Evolutionary conservation across 1,140 invertebrate species (phyloP).

Genomic region (Metaphire vulgaris): DNA sequence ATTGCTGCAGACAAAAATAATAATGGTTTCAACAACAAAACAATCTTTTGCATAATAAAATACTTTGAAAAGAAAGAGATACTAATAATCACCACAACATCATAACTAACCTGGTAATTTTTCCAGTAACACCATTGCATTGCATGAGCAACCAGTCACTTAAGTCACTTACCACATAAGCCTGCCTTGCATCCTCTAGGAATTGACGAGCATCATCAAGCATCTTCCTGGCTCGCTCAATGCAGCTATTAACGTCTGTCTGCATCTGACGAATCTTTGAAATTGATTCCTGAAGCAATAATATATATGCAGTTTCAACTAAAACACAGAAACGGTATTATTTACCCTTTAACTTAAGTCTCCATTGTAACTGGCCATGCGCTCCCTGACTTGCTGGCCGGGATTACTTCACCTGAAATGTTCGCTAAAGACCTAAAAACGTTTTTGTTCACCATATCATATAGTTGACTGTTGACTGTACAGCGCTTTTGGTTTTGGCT

Average conservation of each 20-base stretch:
- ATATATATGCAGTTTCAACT: not conserved
- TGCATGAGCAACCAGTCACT: too few relatives aligned
- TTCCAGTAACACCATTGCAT: too few relatives aligned
- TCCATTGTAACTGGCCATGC: not conserved
- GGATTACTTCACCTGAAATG: too few relatives aligned
- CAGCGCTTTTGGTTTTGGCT: too few relatives aligned
- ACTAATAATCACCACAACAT: too few relatives aligned
- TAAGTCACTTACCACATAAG: conserved; percentile 31
- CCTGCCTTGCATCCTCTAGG: conserved; percentile 36
- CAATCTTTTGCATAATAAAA: too few relatives aligned
- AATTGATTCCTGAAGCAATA: not conserved
- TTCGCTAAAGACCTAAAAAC: too few relatives aligned
- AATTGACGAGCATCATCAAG: conserved; percentile 46
- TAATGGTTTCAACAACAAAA: not conserved
- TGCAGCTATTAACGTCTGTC: not conserved
- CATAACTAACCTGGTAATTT: too few relatives aligned
- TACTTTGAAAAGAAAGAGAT: too few relatives aligned
- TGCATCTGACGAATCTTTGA: not conserved
- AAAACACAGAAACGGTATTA: not conserved
- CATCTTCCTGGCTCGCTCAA: conserved; percentile 32
- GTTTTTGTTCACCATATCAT: too few relatives aligned
- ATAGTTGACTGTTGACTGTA: too few relatives aligned
- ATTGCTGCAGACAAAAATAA: not conserved
- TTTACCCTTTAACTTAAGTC: not conserved
- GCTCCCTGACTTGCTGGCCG: not conserved